These are phyloP conservation scores for Keiferia lycopersicella DNA, from an alignment of 2,888 invertebrate genomes.

Conservation along the genomic window DNA sequence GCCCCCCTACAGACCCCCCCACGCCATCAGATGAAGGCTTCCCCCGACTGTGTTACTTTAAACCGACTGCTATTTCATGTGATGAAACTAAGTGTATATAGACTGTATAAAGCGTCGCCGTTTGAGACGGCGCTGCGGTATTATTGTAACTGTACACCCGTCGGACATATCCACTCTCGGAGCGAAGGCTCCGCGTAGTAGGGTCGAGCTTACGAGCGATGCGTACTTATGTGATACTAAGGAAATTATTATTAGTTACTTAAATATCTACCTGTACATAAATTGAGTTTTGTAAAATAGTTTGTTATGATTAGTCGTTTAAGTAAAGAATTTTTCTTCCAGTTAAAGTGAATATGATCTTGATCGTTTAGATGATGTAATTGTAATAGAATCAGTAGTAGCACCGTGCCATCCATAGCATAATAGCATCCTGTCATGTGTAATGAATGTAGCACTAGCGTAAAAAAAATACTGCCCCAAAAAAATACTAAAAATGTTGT, in stretches of 20 bases:
- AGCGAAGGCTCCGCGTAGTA: slow-evolving; percentile 58
- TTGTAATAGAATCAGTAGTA: slow-evolving; percentile 34
- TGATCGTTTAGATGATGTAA: slow-evolving; percentile 29
- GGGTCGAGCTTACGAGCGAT: slow-evolving; percentile 60
- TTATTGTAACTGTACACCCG: slow-evolving; percentile 66
- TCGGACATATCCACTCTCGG: slow-evolving; percentile 69
- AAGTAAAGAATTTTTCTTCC: slow-evolving; percentile 57
- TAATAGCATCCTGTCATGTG: slow-evolving; percentile 32
- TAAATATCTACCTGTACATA: slow-evolving; percentile 67
- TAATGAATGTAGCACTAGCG: slow-evolving; percentile 15
- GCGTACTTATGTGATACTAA: slow-evolving; percentile 80
- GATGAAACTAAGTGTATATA: slow-evolving; percentile 62
- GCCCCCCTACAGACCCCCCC: slow-evolving; percentile 74
- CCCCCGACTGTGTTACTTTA: slow-evolving; percentile 58
- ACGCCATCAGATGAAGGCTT: slow-evolving; percentile 76
- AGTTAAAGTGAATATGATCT: slow-evolving; percentile 50
- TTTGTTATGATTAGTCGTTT: slow-evolving; percentile 42
- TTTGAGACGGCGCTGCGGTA: slow-evolving; percentile 59
- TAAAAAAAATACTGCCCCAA: slow-evolving; percentile 4
- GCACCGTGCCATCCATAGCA: slow-evolving; percentile 48
- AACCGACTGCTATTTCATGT: slow-evolving; percentile 79
- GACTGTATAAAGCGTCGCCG: slow-evolving; percentile 34
- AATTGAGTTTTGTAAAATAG: slow-evolving; percentile 58
- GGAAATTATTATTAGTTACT: slow-evolving; percentile 65
- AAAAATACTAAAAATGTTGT: neutral